Conservation (phyloP, 2,888 invertebrate species). For the Coelogynopora nodosa region DNA sequence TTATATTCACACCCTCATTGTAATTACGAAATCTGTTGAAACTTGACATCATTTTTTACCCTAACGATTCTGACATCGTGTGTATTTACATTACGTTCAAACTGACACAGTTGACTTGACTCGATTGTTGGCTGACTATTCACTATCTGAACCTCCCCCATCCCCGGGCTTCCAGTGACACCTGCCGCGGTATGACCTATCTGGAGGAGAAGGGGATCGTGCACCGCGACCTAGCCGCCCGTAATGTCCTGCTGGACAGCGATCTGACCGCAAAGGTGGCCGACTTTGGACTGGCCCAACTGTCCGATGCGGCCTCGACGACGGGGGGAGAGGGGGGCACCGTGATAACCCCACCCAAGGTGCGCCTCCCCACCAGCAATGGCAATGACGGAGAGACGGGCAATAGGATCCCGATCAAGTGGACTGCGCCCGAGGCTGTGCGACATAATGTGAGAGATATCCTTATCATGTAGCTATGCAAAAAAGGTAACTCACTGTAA, state of each 20-base stretch:
- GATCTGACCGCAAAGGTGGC: slow-evolving; percentile 59
- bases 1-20: not conserved
- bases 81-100: no score
- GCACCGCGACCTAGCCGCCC: slow-evolving; percentile 91
- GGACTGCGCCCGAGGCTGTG: slow-evolving; percentile 98
- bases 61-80: no score
- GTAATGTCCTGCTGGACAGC: slow-evolving; percentile 89
- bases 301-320: not conserved
- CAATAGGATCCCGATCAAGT: slow-evolving; percentile 96
- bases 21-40: no score
- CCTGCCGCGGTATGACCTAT: slow-evolving; percentile 87
- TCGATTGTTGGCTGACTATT: no score
- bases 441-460: slow-evolving; percentile 63
- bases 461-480: not conserved
- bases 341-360: not conserved
- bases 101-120: no score
- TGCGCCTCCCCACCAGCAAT: not conserved
- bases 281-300: slow-evolving; percentile 69
- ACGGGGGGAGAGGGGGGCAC: not conserved
- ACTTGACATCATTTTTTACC: no score
- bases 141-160: no score
- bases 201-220: slow-evolving; percentile 90
- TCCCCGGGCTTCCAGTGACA: no score
- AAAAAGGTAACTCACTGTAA: no score
- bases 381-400: not conserved